Conservation (phyloP, 1,140 invertebrate genomes). For the Listronotus oregonensis region DNA sequence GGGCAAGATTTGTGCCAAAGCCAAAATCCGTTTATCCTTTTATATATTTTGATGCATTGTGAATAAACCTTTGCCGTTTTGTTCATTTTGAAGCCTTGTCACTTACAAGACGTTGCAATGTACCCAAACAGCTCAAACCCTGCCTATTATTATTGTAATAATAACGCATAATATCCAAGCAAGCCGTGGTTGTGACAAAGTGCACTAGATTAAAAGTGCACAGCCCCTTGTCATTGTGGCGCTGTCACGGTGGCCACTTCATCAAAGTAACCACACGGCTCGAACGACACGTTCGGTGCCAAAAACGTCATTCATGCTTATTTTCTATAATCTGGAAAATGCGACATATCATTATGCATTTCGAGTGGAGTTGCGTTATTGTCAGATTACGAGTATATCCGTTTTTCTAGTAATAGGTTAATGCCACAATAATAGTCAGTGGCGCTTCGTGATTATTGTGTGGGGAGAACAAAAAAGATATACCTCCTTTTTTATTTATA, state of each 20-base stretch:
- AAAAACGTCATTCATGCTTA: slow-evolving; percentile 41
- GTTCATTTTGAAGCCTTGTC: slow-evolving; percentile 21
- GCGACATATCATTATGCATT: slow-evolving; percentile 4
- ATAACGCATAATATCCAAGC: slow-evolving; percentile 27
- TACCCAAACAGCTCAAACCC: slow-evolving; percentile 11
- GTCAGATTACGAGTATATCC: neutral
- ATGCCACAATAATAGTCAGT: too few species aligned
- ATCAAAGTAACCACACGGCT: slow-evolving; percentile 42
- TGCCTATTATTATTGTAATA: slow-evolving; percentile 29
- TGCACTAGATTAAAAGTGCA: slow-evolving; percentile 47
- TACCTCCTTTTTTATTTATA: too few species aligned
- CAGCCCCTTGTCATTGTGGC: slow-evolving; percentile 38
- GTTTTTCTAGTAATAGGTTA: too few species aligned
- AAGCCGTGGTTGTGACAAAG: slow-evolving; percentile 45
- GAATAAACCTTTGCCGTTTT: neutral
- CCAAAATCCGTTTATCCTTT: too few species aligned
- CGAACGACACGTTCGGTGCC: slow-evolving; percentile 38
- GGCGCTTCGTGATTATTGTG: too few species aligned
- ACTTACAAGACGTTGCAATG: slow-evolving; percentile 17
- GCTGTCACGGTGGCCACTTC: slow-evolving; percentile 46
- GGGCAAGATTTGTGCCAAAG: too few species aligned
- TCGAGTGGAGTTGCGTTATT: slow-evolving; percentile 4
- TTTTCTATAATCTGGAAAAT: slow-evolving; percentile 30
- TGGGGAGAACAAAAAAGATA: too few species aligned
- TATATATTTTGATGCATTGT: neutral